Conservation (phyloP, 2,113 vertebrate genomes). For the Labeo catla region DNA sequence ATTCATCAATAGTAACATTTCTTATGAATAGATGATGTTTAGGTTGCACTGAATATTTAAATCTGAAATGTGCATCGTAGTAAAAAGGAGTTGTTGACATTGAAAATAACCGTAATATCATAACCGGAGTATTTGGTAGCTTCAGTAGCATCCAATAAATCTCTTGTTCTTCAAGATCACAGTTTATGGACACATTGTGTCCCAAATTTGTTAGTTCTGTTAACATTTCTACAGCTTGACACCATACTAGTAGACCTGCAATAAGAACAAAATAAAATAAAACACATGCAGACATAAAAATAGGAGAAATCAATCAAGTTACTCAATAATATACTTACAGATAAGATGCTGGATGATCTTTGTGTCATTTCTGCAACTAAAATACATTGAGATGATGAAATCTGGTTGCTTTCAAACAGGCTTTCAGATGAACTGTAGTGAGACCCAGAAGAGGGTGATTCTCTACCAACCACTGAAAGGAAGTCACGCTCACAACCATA, state of each 20-base stretch:
- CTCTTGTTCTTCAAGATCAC: neutral
- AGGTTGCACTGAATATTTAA: neutral
- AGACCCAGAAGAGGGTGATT: neutral
- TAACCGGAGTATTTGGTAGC: neutral
- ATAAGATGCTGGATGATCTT: neutral
- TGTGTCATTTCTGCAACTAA: neutral
- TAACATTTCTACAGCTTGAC: neutral
- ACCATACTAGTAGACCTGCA: neutral
- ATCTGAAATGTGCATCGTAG: neutral
- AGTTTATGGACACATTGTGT: neutral
- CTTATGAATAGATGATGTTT: neutral
- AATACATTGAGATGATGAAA: neutral
- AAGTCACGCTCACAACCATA: neutral
- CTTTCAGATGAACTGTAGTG: too few relatives aligned
- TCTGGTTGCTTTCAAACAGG: neutral
- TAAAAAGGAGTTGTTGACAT: constrained; percentile 6
- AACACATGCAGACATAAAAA: neutral
- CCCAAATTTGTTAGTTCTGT: neutral
- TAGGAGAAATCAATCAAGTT: neutral
- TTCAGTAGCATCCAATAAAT: neutral
- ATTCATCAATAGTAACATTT: constrained; percentile 32
- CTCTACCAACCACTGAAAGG: neutral
- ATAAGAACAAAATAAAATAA: neutral
- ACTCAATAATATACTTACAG: constrained; percentile 8
- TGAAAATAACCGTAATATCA: neutral